phyloP scores from a whole-genome alignment of 2,888 invertebrate genomes.

The Theretra japonica region DNA sequence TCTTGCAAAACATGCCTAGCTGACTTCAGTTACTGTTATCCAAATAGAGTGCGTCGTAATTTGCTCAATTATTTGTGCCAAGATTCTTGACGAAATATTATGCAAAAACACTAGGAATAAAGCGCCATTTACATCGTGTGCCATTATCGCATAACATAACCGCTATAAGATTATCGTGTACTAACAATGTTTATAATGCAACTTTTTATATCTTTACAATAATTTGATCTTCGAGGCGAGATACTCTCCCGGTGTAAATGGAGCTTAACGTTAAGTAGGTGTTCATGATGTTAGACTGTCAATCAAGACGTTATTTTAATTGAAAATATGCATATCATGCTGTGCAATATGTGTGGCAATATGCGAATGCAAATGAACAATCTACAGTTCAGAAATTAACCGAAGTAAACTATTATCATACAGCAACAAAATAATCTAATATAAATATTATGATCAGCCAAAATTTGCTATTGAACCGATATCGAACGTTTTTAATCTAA shows the following conservation, averaged over 20 bases:
- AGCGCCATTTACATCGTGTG: too few relatives aligned
- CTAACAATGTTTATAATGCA: too few relatives aligned
- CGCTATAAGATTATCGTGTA: too few relatives aligned
- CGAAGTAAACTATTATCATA: not conserved
- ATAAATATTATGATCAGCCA: too few relatives aligned
- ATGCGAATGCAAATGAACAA: not conserved
- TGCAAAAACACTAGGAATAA: not conserved
- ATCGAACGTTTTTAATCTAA: too few relatives aligned
- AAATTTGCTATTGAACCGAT: too few relatives aligned
- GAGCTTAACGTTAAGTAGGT: not conserved
- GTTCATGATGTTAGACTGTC: not conserved
- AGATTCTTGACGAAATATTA: not conserved
- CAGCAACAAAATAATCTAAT: not conserved
- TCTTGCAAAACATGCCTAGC: slow-evolving; percentile 6
- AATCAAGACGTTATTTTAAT: not conserved
- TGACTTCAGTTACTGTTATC: slow-evolving; percentile 2
- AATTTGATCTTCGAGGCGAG: too few relatives aligned
- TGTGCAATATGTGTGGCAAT: too few relatives aligned
- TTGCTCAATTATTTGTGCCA: not conserved
- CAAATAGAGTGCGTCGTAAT: slow-evolving; percentile 10
- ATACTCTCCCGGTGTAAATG: too few relatives aligned
- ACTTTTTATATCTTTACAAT: too few relatives aligned
- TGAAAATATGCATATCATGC: not conserved
- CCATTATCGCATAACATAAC: too few relatives aligned
- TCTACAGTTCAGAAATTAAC: not conserved